A percentile compares a stretch with the other conserved stretches of the same genome.
Conservation (phyloP, 2,888 invertebrate genomes). For the Tetrapedia diversipes region DNA sequence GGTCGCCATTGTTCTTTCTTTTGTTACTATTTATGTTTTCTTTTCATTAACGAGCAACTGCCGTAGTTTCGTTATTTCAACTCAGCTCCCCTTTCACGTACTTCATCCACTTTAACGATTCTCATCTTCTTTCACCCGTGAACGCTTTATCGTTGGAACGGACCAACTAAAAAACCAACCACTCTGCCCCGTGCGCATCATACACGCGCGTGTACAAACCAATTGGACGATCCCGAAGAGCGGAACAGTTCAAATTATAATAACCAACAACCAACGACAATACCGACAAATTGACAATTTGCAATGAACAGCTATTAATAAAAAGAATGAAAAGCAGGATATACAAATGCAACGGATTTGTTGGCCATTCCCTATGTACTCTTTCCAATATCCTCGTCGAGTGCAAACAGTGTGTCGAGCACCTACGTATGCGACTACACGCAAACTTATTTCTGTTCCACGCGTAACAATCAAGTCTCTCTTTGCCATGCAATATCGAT, state of each 20-base stretch:
- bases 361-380: slow-evolving; percentile 1
- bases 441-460: slow-evolving; percentile 5
- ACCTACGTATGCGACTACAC: background rate
- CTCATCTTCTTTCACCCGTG: slow-evolving; percentile 20
- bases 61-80: slow-evolving; percentile 45
- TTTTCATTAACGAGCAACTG: slow-evolving; percentile 76
- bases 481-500: background rate
- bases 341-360: background rate
- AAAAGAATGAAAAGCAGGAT: background rate
- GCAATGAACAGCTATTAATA: background rate
- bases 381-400: background rate
- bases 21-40: slow-evolving; percentile 75
- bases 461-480: background rate
- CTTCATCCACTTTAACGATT: slow-evolving; percentile 40
- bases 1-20: slow-evolving; percentile 48
- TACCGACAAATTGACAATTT: slow-evolving; percentile 10
- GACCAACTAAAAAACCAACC: background rate
- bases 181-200: background rate
- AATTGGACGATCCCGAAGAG: slow-evolving; percentile 18
- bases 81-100: slow-evolving; percentile 35
- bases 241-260: background rate
- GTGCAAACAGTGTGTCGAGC: slow-evolving; percentile 1
- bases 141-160: slow-evolving; percentile 7
- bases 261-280: background rate
- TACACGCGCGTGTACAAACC: background rate